Evolutionary conservation across 2,888 invertebrate genomes (phyloP).

Genomic region (Galeopsomyia nigrocyanea): DNA sequence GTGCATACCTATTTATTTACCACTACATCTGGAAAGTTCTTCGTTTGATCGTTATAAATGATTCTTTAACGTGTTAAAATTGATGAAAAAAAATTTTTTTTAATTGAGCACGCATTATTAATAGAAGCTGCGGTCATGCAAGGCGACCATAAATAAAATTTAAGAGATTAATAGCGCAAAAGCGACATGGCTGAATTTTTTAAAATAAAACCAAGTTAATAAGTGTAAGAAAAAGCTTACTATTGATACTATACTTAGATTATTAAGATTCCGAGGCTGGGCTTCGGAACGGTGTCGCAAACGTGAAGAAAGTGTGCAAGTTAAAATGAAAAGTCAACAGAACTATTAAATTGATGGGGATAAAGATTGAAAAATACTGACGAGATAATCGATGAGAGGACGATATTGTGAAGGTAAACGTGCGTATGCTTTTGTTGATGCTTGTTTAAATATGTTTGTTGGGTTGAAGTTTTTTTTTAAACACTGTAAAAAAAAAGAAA

Average conservation of each 20-base stretch:
- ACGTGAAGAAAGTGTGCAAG: slow-evolving; percentile 47
- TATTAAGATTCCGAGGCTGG: slow-evolving; percentile 62
- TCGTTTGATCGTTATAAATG: slow-evolving; percentile 33
- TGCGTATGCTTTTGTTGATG: slow-evolving; percentile 60
- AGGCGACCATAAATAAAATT: slow-evolving; percentile 26
- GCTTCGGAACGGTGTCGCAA: slow-evolving; percentile 61
- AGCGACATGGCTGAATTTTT: slow-evolving; percentile 39
- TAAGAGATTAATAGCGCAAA: slow-evolving; percentile 27
- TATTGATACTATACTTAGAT: slow-evolving; percentile 52
- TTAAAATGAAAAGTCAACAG: slow-evolving; percentile 29
- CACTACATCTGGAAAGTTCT: slow-evolving; percentile 35
- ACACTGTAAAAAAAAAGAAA: slow-evolving; percentile 41
- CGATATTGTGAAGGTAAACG: slow-evolving; percentile 48
- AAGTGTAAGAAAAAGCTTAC: slow-evolving; percentile 48
- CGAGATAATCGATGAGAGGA: slow-evolving; percentile 47
- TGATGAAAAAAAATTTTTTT: slow-evolving; percentile 26
- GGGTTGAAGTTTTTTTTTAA: slow-evolving; percentile 52
- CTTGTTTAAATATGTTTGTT: slow-evolving; percentile 62
- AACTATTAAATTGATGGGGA: slow-evolving; percentile 43
- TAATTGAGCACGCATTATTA: slow-evolving; percentile 21
- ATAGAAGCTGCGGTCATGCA: slow-evolving; percentile 17
- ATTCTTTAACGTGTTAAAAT: slow-evolving; percentile 33
- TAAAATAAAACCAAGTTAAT: slow-evolving; percentile 39
- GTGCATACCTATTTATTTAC: slow-evolving; percentile 46
- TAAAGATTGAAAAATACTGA: slow-evolving; percentile 43